Evolutionary conservation across 2,797 vertebrate species (phyloP).

Genomic region (Cirrhinus mrigala): DNA sequence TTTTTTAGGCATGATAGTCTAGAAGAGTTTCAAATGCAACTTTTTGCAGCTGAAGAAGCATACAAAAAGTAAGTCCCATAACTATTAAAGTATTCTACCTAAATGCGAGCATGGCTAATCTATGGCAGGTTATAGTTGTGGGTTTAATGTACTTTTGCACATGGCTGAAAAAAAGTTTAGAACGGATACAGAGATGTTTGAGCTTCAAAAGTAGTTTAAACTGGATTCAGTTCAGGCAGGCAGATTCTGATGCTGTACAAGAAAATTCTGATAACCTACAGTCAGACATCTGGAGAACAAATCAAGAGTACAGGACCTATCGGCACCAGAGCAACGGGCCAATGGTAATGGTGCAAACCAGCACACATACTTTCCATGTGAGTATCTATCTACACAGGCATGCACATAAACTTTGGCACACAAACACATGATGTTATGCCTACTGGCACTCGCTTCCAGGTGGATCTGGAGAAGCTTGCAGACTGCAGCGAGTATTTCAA

Average conservation of each 20-base stretch:
- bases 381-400: slow-evolving; percentile 59
- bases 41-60: background rate
- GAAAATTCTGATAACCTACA: slow-evolving; percentile 17
- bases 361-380: slow-evolving; percentile 76
- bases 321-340: slow-evolving; percentile 57
- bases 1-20: background rate
- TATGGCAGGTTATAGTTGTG: slow-evolving; percentile 53
- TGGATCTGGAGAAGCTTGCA: slow-evolving; percentile 74
- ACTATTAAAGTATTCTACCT: background rate
- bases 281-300: slow-evolving; percentile 70
- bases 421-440: background rate
- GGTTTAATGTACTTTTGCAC: slow-evolving; percentile 63
- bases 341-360: slow-evolving; percentile 77
- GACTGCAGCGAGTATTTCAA: slow-evolving; percentile 79
- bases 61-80: background rate
- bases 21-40: background rate
- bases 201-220: slow-evolving; percentile 60
- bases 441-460: slow-evolving; percentile 66
- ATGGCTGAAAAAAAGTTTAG: slow-evolving; percentile 52
- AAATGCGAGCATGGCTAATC: slow-evolving; percentile 62
- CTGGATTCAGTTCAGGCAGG: slow-evolving; percentile 53
- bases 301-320: slow-evolving; percentile 69
- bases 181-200: slow-evolving; percentile 38
- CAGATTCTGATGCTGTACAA: slow-evolving; percentile 36
- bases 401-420: background rate